A percentile compares a stretch with the other conserved stretches of the same genome.
phyloP scores from a whole-genome alignment of 2,888 invertebrate species.

The Coelogynopora nodosa region DNA sequence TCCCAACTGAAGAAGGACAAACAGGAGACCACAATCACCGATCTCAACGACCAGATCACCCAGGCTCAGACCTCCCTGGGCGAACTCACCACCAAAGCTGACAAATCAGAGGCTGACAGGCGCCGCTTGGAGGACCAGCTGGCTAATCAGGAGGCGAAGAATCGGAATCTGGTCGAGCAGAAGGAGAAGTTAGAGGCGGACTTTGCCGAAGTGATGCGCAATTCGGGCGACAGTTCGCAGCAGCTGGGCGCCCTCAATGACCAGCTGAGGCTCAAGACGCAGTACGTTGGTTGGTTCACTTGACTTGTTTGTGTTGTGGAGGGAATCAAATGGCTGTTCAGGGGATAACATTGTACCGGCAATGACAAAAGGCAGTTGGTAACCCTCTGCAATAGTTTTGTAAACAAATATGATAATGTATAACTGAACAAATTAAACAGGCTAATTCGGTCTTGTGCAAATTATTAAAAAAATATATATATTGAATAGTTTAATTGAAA shows the following conservation, averaged over 20 bases:
- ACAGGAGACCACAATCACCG: conserved; percentile 16
- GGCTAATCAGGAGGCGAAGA: conserved; percentile 35
- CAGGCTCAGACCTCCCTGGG: background rate
- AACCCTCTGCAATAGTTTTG: no score
- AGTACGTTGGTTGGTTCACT: conserved; percentile 59
- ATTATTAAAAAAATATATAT: no score
- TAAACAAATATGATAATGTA: no score
- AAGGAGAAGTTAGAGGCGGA: conserved; percentile 37
- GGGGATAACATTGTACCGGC: no score
- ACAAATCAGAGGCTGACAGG: background rate
- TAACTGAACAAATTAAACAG: no score
- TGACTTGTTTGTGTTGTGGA: no score
- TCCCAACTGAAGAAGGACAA: conserved; percentile 16
- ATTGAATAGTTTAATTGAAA: no score
- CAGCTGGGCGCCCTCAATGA: conserved; percentile 58
- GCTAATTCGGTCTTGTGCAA: no score
- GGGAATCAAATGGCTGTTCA: no score
- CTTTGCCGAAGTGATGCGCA: conserved; percentile 53
- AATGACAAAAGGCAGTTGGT: no score
- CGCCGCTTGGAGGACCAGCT: background rate
- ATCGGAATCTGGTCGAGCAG: conserved; percentile 31
- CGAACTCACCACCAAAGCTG: background rate
- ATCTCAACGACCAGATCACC: background rate
- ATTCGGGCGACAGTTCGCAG: conserved; percentile 60
- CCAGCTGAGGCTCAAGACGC: conserved; percentile 58